A percentile compares a stretch with the other conserved stretches of the same genome.
These are phyloP conservation scores for Pteropus alecto DNA, from an alignment of 2,113 vertebrate species.

Conservation along the genomic window DNA sequence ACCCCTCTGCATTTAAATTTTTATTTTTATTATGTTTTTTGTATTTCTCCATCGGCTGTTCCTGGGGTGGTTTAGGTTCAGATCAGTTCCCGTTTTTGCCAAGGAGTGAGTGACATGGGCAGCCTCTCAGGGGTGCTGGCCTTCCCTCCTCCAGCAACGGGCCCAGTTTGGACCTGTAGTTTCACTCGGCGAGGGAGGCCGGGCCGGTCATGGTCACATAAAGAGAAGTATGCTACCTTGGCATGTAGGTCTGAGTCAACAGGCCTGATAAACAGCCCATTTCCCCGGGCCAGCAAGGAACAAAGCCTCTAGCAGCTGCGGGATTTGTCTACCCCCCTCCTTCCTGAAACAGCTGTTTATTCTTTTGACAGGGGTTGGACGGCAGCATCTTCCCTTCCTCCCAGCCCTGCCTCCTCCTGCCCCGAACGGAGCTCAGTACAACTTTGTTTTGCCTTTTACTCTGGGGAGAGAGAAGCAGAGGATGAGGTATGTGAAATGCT, in stretches of 20 bases:
- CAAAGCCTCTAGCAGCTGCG: neutral
- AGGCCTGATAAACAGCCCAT: constrained; percentile 50
- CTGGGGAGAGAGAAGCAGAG: constrained; percentile 29
- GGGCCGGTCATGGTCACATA: neutral
- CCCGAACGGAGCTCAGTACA: neutral
- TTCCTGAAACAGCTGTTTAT: constrained; percentile 68
- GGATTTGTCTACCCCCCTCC: neutral
- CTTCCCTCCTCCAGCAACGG: neutral
- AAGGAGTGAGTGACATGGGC: neutral
- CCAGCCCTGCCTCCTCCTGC: constrained; percentile 43
- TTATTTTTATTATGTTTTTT: neutral
- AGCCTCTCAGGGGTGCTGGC: neutral
- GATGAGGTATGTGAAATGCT: constrained; percentile 63
- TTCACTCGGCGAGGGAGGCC: neutral
- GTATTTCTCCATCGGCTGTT: neutral
- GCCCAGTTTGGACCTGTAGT: neutral
- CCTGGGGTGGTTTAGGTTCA: neutral
- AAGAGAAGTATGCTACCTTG: neutral
- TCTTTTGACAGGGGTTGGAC: constrained; percentile 72
- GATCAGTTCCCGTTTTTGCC: neutral
- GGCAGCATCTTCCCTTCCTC: constrained; percentile 40
- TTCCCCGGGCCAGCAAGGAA: constrained; percentile 15
- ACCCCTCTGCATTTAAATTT: neutral
- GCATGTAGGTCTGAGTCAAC: constrained; percentile 19
- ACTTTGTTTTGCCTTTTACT: constrained; percentile 45